Evolutionary conservation across 2,113 vertebrate species (phyloP).

Genomic region (Nesoenas mayeri): DNA sequence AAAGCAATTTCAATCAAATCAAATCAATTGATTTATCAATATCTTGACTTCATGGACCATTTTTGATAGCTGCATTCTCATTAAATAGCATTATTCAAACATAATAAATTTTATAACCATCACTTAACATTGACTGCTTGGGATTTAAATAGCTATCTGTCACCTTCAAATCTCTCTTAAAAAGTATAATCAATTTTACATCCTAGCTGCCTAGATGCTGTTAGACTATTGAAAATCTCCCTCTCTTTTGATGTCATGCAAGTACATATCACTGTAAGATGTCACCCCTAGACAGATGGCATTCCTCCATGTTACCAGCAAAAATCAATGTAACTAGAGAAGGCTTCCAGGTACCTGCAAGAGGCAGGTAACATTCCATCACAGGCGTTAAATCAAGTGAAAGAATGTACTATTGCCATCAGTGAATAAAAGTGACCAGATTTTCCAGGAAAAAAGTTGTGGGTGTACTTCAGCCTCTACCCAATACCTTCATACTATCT

Average conservation of each 20-base stretch:
- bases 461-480: not conserved
- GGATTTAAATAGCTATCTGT: conserved; percentile 32
- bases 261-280: not conserved
- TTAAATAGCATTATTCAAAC: conserved; percentile 61
- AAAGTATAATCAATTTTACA: conserved; percentile 18
- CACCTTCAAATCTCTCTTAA: not conserved
- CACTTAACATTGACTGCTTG: conserved; percentile 23
- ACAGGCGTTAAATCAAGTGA: not conserved
- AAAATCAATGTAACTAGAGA: not conserved
- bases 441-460: not conserved
- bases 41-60: conserved; percentile 32
- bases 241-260: not conserved
- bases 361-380: not conserved
- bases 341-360: not conserved
- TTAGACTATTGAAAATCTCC: not conserved
- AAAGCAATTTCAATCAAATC: conserved; percentile 50
- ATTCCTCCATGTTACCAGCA: not conserved
- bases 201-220: not conserved
- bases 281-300: not conserved
- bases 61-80: conserved; percentile 44
- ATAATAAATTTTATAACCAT: conserved; percentile 36
- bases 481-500: not conserved
- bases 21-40: conserved; percentile 55
- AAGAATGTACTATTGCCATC: not conserved
- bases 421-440: not conserved